phyloP scores from a whole-genome alignment of 2,797 vertebrate genomes.

The Chromis chromis region DNA sequence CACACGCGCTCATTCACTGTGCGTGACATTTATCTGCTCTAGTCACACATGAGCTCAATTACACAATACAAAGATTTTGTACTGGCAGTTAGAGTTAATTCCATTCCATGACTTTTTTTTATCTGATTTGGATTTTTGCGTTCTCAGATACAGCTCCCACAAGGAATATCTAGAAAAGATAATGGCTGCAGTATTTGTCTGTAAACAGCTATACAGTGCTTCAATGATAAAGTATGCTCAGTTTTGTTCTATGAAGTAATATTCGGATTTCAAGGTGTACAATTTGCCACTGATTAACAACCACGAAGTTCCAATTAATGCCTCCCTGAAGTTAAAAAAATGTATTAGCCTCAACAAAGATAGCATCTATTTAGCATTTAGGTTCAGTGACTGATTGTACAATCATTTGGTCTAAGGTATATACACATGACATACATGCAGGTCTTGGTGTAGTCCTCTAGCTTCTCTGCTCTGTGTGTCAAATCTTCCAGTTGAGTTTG shows the following conservation, averaged over 20 bases:
- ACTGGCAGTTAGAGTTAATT: no score
- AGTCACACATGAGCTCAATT: no score
- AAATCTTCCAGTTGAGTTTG: conserved; percentile 88
- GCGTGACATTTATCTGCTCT: no score
- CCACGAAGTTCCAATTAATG: not conserved
- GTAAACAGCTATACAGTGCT: not conserved
- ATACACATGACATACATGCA: conserved; percentile 86
- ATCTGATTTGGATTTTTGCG: no score
- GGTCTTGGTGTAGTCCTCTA: conserved; percentile 88
- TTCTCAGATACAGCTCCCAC: no score
- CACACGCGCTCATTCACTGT: no score
- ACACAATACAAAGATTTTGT: no score
- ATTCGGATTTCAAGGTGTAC: not conserved
- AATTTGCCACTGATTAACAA: not conserved
- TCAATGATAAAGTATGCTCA: not conserved
- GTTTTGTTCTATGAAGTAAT: not conserved
- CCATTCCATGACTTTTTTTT: no score
- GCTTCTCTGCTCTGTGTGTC: conserved; percentile 85
- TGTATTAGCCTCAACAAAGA: not conserved
- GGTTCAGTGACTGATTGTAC: not conserved
- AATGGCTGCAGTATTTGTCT: no score
- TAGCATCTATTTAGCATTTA: not conserved
- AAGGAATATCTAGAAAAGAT: no score
- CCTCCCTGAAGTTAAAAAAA: no score
- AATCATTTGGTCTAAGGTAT: not conserved